Base-by-base conservation (phyloP, 1,140 invertebrate species). In the Telenomus remus region DNA sequence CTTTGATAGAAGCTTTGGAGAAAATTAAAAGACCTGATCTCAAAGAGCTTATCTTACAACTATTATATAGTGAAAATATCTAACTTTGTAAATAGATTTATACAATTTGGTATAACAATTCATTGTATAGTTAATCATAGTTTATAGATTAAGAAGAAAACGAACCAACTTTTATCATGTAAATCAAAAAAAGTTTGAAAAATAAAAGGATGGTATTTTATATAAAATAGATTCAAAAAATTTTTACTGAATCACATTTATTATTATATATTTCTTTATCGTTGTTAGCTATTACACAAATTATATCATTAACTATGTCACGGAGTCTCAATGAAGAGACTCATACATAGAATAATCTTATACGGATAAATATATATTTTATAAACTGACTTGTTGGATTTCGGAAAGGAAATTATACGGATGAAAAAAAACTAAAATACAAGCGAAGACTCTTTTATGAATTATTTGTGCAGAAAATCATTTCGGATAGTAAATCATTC, bases 11-110 rank as follows among this genome's bases (percentile, higher is more conserved):
- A 12, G 84, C 86, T 12, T 79, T 88, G 51, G 79, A 83, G 43
- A 77, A 76, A 55, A 78, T 79, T 44, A 79, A 82, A 50, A 55
- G 86, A 15, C 81, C 46, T 69, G 86, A 88, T 79, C 51, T 88
- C 0, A 79, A 75, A 53, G 80, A 86, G 61, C 33, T 79, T 16
- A 63, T 84, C 8, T 60, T 84, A 51, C 61, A 85, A 44, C 76
- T 84, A 63, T 57, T 46, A 48, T 10, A 47, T 48, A 11, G 39
- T 76, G 34, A 14, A 6, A 55, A 63, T 61, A 19, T 65, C 53
- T 8, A 27, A 51, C 6, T 27, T 27, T 27, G 1, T 27, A 33
- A 54, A 34, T 12, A n/a, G 5, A 8, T 10, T 48, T 33, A 49
- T 7, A 0, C 27, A 33, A 49, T 49, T 4, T n/a, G n/a, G n/a